A percentile compares a stretch with the other conserved stretches of the same genome.
These are phyloP conservation scores for Montifringilla adamsi DNA, from an alignment of 2,113 vertebrate species.

Conservation along the genomic window DNA sequence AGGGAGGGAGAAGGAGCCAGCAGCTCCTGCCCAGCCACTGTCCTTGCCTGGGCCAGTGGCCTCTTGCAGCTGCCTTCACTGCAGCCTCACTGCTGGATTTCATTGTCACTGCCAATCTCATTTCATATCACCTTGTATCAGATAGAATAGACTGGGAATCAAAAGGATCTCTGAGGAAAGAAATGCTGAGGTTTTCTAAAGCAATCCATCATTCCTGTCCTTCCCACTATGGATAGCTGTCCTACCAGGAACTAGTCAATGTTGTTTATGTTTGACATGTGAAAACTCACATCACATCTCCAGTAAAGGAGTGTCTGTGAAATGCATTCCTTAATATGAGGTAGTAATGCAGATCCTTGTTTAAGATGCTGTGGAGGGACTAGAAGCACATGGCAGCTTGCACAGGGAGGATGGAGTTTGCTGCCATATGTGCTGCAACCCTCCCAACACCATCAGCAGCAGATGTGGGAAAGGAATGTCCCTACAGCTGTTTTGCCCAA, in stretches of 20 bases:
- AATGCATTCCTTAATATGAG: neutral
- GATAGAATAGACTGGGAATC: neutral
- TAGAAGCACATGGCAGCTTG: neutral
- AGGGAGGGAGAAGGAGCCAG: neutral
- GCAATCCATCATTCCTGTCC: no score
- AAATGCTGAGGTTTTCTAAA: neutral
- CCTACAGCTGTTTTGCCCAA: neutral
- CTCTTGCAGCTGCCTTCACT: neutral
- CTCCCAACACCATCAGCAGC: neutral
- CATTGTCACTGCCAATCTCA: neutral
- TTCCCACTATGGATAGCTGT: accelerated
- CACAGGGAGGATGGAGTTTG: neutral
- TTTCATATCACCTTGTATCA: neutral
- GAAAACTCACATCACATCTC: neutral
- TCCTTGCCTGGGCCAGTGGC: neutral
- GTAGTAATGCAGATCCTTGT: neutral
- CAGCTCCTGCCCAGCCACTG: neutral
- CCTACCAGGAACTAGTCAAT: neutral
- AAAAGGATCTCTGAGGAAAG: neutral
- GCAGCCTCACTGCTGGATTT: accelerated
- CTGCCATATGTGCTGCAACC: neutral
- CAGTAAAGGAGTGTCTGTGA: neutral
- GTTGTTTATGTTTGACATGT: accelerated
- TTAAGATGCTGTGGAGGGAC: neutral
- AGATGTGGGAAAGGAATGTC: neutral